Evolutionary conservation across 1,140 invertebrate species (phyloP), one percentile per base, ranked within the genome.

Genomic region (Globodera ellingtonae): DNA sequence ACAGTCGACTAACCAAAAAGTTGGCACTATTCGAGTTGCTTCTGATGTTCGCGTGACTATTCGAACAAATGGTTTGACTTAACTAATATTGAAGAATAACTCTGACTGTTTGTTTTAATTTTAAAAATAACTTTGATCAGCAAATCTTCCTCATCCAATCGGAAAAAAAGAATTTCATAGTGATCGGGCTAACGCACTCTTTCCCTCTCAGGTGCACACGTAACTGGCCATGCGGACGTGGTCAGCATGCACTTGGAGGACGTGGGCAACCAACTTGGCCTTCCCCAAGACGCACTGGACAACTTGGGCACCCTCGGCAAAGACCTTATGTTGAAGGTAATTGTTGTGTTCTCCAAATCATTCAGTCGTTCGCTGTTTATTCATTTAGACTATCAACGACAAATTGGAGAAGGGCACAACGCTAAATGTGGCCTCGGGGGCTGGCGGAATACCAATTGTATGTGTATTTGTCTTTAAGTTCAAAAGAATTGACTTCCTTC

Each of bases 221-320:
- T 85, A 4, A 66, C 62, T 72, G 84, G 59, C 35, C 74, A 82
- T 47, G 87, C 84, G n/a, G 80, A 86, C 72, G 88, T 89, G 72
- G 84, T 85, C 18, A 71, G 81, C 48, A 79, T 89, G 48, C 77
- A 89, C 21, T 80, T 89, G 15, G 78, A 78, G 7, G 88, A 89
- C 78, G 72, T 79, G 44, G 79, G 76, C 50, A 82, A 82, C 72
- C 72, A 81, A n/a, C 78, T 89, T 1, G 87, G 87, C 62, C 75
- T 89, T 56, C 87, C 86, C 35, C 88, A 89, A 69, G 87, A 89
- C 75, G 88, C 88, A 9, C 70, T 89, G 0, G 88, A 89, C 66
- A 89, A 89, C 74, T 72, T 89, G n/a, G 88, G 88, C 56, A 84
- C 80, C 71, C 79, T 89, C n/a, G 87, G 88, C 71, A 89, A 89